Evolutionary conservation across 2,888 invertebrate genomes (phyloP).

Genomic region (Megamerina dolium): DNA sequence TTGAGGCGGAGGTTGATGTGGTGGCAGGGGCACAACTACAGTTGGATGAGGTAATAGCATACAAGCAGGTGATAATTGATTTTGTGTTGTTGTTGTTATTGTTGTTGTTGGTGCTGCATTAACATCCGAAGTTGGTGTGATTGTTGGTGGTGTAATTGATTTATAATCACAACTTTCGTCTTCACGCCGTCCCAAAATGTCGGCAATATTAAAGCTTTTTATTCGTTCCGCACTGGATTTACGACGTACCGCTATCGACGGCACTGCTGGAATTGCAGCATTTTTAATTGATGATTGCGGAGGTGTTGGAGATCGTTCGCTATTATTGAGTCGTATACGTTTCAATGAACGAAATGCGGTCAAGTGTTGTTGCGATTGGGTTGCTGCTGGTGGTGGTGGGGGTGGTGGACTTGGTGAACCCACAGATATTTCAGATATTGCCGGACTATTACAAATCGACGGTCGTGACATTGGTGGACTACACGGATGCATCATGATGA

Average conservation of each 20-base stretch:
- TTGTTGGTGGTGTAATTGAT: constrained; percentile 15
- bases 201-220: constrained; percentile 85
- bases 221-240: constrained; percentile 59
- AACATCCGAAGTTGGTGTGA: background rate
- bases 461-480: constrained; percentile 29
- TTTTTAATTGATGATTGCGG: background rate
- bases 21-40: too few species aligned
- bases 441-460: constrained; percentile 39
- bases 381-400: constrained; percentile 50
- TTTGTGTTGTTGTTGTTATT: constrained; percentile 1
- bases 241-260: constrained; percentile 15
- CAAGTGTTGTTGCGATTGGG: constrained; percentile 33
- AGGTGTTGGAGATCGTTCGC: constrained; percentile 1
- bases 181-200: constrained; percentile 72
- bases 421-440: constrained; percentile 49
- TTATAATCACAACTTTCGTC: constrained; percentile 12
- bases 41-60: too few species aligned
- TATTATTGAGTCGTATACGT: constrained; percentile 28
- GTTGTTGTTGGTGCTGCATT: too few species aligned
- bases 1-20: background rate
- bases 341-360: constrained; percentile 57
- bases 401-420: constrained; percentile 49
- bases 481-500: constrained; percentile 43
- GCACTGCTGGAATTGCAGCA: background rate
- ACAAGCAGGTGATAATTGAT: background rate